Percentiles rank a stretch among this genome's conserved stretches.
phyloP scores from a whole-genome alignment of 2,113 vertebrate species.

The Lanius collurio region DNA sequence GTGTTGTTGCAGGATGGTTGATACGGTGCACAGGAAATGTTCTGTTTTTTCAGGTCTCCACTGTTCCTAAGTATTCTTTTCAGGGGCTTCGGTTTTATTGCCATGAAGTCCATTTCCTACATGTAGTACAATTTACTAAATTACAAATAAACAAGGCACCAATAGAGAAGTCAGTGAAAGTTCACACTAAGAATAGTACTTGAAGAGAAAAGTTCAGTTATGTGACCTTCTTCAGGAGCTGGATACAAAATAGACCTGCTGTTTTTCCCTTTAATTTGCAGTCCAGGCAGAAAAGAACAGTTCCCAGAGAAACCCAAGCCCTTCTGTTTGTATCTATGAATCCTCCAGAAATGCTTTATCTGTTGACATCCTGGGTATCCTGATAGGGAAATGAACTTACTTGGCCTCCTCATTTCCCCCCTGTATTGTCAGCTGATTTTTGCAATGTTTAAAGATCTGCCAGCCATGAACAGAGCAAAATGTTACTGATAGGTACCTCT shows the following conservation, averaged over 20 bases:
- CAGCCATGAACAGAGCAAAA: background rate
- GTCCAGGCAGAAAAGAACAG: constrained; percentile 3
- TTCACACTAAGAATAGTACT: constrained; percentile 80
- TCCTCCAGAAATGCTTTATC: constrained; percentile 22
- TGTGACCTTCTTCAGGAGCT: constrained; percentile 70
- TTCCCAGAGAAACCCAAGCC: background rate
- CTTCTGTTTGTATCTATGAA: constrained; percentile 14
- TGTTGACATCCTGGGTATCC: background rate
- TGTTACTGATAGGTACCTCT: background rate
- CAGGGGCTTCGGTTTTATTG: constrained; percentile 51
- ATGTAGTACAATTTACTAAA: constrained; percentile 62
- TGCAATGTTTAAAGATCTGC: background rate
- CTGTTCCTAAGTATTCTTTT: constrained; percentile 24
- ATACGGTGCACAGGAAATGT: constrained; percentile 37
- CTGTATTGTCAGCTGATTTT: background rate
- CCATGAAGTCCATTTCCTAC: constrained; percentile 61
- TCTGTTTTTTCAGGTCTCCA: constrained; percentile 61
- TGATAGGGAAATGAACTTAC: background rate
- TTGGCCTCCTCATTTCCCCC: background rate
- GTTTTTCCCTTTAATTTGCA: constrained; percentile 45
- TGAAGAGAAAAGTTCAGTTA: constrained; percentile 66
- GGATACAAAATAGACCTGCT: constrained; percentile 47
- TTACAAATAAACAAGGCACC: constrained; percentile 63
- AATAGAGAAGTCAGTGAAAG: constrained; percentile 71
- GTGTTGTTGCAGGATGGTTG: constrained; percentile 10